Evolutionary conservation across 2,888 invertebrate species (phyloP), one percentile per base, ranked within the genome.

Genomic region (Tyria jacobaeae): DNA sequence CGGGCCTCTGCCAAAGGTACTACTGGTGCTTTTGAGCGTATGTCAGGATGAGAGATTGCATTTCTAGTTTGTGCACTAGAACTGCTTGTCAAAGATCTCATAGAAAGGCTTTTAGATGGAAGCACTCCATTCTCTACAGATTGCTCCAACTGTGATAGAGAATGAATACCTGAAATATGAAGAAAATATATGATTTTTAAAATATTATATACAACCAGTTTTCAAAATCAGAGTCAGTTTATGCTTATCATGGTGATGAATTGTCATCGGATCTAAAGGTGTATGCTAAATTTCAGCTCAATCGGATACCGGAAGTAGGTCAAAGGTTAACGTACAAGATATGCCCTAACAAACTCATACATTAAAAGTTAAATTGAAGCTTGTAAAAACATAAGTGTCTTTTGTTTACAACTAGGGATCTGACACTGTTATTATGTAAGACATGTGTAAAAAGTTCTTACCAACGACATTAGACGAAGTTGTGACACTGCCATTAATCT

Each of bases 31-130:
- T 85, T 87, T 60, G 84, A 87, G 14, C 87, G 78, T 57, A 94
- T 82, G 64, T 94, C 92, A n/a, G 92, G 89, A 74, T 91, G 90
- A 5, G 92, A 94, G 60, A 90, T 79, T 10, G 94, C 87, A 73
- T 89, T 92, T 73, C 92, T 88, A 24, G 83, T 79, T 82, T 89
- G 83, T 24, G 89, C 69, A 73, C 84, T 87, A 57, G 82, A 71
- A 60, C 71, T 79, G 64, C 82, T 87, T 54, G 81, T 77, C 25
- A 94, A 75, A 44, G 93, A 91, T 79, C 85, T 84, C 87, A 91
- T 88, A 6, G 93, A 93, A 31, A 88, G 71, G 71, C 91, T 93
- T 79, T 90, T 92, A 21, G 83, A 70, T 15, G 85, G 80, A 17
- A 79, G 69, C 17, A 79, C 70, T 41, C 82, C 88, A 62, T 85